Percentiles rank a stretch among this genome's conserved stretches.
These are phyloP conservation scores for Melanogrammus aeglefinus DNA, from an alignment of 2,797 vertebrate species.

Conservation along the genomic window DNA sequence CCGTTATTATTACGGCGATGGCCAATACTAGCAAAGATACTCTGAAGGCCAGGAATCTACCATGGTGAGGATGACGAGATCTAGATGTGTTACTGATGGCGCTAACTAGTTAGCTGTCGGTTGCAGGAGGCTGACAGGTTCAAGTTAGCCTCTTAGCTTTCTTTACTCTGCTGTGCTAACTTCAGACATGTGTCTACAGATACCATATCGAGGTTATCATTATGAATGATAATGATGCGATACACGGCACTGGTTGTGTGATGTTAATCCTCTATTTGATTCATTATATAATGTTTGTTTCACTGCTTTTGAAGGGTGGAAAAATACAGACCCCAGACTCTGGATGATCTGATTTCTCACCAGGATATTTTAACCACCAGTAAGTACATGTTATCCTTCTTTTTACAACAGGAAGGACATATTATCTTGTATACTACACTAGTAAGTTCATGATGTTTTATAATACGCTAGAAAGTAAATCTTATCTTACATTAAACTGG, in stretches of 20 bases:
- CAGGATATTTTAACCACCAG: conserved; percentile 91
- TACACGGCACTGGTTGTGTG: background rate
- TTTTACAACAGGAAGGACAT: too few species aligned
- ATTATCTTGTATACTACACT: too few species aligned
- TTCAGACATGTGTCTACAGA: background rate
- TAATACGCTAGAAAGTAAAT: background rate
- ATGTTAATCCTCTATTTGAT: too few species aligned
- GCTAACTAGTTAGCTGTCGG: background rate
- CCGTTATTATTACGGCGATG: conserved; percentile 54
- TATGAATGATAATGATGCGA: too few species aligned
- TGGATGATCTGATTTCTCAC: conserved; percentile 93
- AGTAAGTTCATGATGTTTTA: too few species aligned
- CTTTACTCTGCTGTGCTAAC: background rate
- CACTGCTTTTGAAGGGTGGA: conserved; percentile 81
- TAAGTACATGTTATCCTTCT: conserved; percentile 61
- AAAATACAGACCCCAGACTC: conserved; percentile 89
- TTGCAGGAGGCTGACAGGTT: background rate
- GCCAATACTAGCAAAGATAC: conserved; percentile 58
- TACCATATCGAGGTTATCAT: background rate
- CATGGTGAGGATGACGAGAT: conserved; percentile 77
- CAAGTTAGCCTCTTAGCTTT: background rate
- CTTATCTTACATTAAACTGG: too few species aligned
- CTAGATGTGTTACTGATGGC: background rate
- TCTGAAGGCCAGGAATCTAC: conserved; percentile 74
- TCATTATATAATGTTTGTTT: background rate